Evolutionary conservation across 2,888 invertebrate species (phyloP).

Genomic region (Drosophila ezoana): DNA sequence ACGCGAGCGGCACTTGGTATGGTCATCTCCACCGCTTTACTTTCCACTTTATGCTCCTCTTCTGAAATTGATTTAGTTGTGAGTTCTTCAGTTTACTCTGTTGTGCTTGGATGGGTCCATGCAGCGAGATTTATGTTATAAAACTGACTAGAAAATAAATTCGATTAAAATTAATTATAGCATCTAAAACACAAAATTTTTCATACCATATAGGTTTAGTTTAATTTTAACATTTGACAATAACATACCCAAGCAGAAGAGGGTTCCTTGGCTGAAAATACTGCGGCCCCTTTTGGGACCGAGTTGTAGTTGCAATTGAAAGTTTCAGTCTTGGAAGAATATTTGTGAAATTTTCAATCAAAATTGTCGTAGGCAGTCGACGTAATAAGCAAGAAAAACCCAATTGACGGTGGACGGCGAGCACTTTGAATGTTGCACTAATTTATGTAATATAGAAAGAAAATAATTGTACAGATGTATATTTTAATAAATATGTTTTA

Average conservation of each 20-base stretch:
- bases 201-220: neutral
- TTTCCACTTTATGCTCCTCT: constrained; percentile 24
- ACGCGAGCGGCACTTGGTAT: constrained; percentile 98
- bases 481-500: constrained; percentile 1
- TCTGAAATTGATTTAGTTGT: constrained; percentile 21
- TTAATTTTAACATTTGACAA: constrained; percentile 1
- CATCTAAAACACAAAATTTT: neutral
- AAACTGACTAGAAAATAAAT: constrained; percentile 51
- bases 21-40: constrained; percentile 88
- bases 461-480: constrained; percentile 7
- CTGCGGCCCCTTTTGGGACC: constrained; percentile 40
- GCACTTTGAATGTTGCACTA: constrained; percentile 59
- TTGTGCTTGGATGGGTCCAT: constrained; percentile 59
- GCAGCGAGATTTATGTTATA: constrained; percentile 50
- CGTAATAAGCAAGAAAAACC: constrained; percentile 54
- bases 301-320: constrained; percentile 20
- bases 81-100: constrained; percentile 45
- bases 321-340: constrained; percentile 11
- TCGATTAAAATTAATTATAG: constrained; percentile 1
- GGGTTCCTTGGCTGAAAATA: constrained; percentile 37
- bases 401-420: constrained; percentile 57
- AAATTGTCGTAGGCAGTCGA: constrained; percentile 39
- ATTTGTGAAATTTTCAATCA: constrained; percentile 24
- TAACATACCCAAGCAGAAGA: constrained; percentile 46
- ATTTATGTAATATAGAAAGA: constrained; percentile 61